These are phyloP conservation scores for Caenorhabditis remanei DNA, from an alignment of 1,140 invertebrate species.

Conservation along the genomic window DNA sequence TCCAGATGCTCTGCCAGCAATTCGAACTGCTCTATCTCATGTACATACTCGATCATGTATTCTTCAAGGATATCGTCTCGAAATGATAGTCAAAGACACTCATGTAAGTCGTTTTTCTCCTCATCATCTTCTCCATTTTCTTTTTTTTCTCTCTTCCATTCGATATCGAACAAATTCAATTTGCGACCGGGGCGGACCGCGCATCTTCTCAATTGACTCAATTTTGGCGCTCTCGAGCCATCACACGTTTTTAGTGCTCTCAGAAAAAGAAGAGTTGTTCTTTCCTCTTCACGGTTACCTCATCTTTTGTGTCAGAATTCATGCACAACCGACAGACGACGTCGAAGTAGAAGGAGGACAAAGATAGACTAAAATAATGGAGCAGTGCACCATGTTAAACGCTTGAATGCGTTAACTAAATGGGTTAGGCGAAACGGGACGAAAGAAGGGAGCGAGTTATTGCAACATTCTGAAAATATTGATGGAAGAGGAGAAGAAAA, in stretches of 20 bases:
- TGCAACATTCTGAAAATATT: conserved; percentile 18
- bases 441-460: conserved; percentile 16
- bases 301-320: conserved; percentile 42
- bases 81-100: conserved; percentile 75
- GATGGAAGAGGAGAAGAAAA: background rate
- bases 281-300: conserved; percentile 8
- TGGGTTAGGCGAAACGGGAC: conserved; percentile 20
- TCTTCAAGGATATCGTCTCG: conserved; percentile 70
- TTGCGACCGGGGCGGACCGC: background rate
- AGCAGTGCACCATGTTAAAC: conserved; percentile 40
- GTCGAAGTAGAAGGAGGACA: background rate
- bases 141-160: conserved; percentile 12
- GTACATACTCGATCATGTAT: conserved; percentile 69
- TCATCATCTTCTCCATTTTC: background rate
- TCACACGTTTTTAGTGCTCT: conserved; percentile 27
- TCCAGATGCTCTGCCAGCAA: conserved; percentile 67
- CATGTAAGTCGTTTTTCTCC: conserved; percentile 65
- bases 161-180: conserved; percentile 57
- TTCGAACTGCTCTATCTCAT: conserved; percentile 73
- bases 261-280: background rate
- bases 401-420: conserved; percentile 56
- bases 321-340: background rate
- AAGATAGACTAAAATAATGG: conserved; percentile 38
- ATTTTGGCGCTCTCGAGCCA: conserved; percentile 20
- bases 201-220: conserved; percentile 36